Evolutionary conservation across 2,113 vertebrate genomes (phyloP).

Genomic region (Ploceus nigricollis): DNA sequence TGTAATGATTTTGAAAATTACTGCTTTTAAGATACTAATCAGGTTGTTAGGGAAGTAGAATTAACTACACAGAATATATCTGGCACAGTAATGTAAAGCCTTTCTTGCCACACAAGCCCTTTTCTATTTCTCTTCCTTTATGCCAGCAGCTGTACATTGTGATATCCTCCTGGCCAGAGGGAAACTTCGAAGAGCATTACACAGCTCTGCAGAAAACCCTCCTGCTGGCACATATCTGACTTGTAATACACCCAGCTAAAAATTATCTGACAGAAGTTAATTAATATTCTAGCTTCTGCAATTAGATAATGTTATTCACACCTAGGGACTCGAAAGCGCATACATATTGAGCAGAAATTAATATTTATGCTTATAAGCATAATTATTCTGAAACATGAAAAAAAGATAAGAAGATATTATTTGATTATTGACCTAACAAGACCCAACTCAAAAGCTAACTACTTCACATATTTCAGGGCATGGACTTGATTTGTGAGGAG

Average conservation of each 20-base stretch:
- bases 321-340: conserved; percentile 28
- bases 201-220: conserved; percentile 27
- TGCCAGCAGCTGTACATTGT: neutral
- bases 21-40: neutral
- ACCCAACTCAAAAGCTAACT: conserved; percentile 24
- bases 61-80: neutral
- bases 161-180: neutral
- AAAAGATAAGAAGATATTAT: conserved; percentile 20
- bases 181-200: conserved; percentile 11
- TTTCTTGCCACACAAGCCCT: neutral
- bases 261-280: conserved; percentile 44
- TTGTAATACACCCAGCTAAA: conserved; percentile 40
- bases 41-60: neutral
- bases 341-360: conserved; percentile 63
- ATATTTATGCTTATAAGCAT: conserved; percentile 58
- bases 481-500: conserved; percentile 20
- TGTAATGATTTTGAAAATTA: neutral
- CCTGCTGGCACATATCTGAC: conserved; percentile 39
- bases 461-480: conserved; percentile 24
- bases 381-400: conserved; percentile 58
- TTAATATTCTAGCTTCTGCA: conserved; percentile 54
- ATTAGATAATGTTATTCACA: conserved; percentile 68
- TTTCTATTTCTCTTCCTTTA: neutral
- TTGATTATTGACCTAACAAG: conserved; percentile 53
- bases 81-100: neutral